Evolutionary conservation across 2,888 invertebrate genomes (phyloP).

Genomic region (Aphidoletes aphidimyza): DNA sequence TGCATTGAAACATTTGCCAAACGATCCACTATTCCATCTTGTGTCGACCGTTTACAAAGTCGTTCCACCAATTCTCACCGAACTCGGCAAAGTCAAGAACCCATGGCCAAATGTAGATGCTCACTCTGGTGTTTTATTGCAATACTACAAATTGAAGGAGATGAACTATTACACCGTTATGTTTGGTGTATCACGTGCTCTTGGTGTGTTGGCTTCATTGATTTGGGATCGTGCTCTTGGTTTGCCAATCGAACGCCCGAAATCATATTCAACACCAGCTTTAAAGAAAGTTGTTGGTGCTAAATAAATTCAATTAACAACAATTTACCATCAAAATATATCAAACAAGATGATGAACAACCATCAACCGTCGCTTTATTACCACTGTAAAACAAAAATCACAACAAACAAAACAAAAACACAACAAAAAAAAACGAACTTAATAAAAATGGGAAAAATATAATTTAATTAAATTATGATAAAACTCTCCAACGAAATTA

Average conservation of each 20-base stretch:
- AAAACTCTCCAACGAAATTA: not conserved
- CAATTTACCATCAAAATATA: too few species aligned
- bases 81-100: conserved; percentile 89
- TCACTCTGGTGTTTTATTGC: conserved; percentile 84
- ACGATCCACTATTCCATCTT: conserved; percentile 82
- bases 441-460: conserved; percentile 25
- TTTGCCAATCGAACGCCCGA: conserved; percentile 83
- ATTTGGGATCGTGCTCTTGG: conserved; percentile 87
- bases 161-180: conserved; percentile 92
- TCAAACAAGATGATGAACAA: too few species aligned
- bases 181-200: conserved; percentile 87
- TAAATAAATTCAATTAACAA: conserved; percentile 5
- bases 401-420: not conserved
- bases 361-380: not conserved
- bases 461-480: conserved; percentile 22
- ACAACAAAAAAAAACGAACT: conserved; percentile 15
- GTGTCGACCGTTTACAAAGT: conserved; percentile 85
- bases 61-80: conserved; percentile 82
- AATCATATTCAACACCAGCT: conserved; percentile 78
- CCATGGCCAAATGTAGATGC: conserved; percentile 96
- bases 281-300: conserved; percentile 65
- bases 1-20: conserved; percentile 84
- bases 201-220: conserved; percentile 81
- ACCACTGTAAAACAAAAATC: not conserved
- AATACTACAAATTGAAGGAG: conserved; percentile 87